Evolutionary conservation across 2,888 invertebrate species (phyloP), one percentile per base, ranked within the genome.

Genomic region (Amphipyra tragopoginis): DNA sequence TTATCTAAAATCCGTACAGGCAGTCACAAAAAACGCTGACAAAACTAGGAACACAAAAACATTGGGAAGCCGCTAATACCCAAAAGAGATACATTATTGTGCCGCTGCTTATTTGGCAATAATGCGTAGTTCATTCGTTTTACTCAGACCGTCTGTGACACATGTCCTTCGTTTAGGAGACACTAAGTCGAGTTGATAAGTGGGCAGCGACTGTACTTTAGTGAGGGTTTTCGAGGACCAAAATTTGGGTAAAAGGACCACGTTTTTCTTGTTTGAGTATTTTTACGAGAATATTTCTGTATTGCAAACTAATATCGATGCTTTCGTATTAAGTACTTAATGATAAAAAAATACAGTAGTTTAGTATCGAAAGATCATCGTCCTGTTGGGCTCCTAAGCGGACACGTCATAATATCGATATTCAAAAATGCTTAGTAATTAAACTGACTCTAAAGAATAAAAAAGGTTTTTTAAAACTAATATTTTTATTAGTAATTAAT

Each of bases 101-200:
- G 44, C 45, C 64, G 15, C 9, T 71, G 76, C 74, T 78, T 79
- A 79, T 80, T 80, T 66, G 60, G 61, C 79, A 79, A 73, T 77
- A 77, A 78, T 72, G 65, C 75, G 67, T 58, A 70, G 73, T 78
- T 80, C 79, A 80, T 80, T 77, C 70, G 77, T 80, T 79, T 72
- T 73, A 51, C 66, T 79, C 80, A 80, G 69, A 61, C 63, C 72
- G 51, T 45, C 56, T 56, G 72, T 79, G 80, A 80, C 80, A 80
- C 67, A 75, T 80, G 80, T 80, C 80, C 62, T 63, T 71, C 77
- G 61, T 68, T 58, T 62, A 53, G 77, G 47, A 74, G 76, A 79
- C 72, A 65, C 69, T 80, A 77, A 80, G 80, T 74, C 77, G 76
- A 77, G 59, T 80, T 80, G 80, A 80, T 80, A 80, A 79, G 80